Percentiles rank a stretch among this genome's conserved stretches.
These are phyloP conservation scores for Stramonita haemastoma DNA, from an alignment of 2,888 invertebrate genomes.

Conservation along the genomic window DNA sequence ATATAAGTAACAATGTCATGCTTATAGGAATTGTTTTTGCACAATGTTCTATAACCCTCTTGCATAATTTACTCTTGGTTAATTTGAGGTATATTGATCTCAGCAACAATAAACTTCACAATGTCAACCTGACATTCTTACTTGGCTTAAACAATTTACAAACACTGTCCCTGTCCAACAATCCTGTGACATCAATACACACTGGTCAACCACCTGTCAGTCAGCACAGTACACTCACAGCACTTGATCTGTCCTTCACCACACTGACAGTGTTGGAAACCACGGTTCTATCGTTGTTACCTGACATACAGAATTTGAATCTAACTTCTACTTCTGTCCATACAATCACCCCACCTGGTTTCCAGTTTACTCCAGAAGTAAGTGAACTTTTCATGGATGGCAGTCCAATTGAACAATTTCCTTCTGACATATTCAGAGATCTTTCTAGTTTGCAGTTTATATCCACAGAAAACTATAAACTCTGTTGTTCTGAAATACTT, in stretches of 20 bases:
- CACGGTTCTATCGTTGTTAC: neutral
- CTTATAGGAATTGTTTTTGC: neutral
- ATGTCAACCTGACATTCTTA: neutral
- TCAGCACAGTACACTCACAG: neutral
- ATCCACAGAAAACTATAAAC: neutral
- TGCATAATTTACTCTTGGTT: neutral
- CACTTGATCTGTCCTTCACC: neutral
- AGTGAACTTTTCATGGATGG: neutral
- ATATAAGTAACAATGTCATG: neutral
- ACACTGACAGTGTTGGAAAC: neutral
- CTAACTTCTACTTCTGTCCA: neutral
- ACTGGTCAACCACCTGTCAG: neutral
- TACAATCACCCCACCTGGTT: neutral
- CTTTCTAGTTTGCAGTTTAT: neutral
- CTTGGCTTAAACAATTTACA: neutral
- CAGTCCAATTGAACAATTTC: slow-evolving; percentile 21
- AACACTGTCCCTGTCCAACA: neutral
- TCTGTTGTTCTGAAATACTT: neutral
- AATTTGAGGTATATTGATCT: neutral
- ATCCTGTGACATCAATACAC: neutral
- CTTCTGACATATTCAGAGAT: neutral
- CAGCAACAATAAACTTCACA: neutral
- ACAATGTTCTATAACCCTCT: neutral
- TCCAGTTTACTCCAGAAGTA: neutral
- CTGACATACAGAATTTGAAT: neutral